Conservation (phyloP, 2,797 vertebrate genomes). For the Diceros bicornis region DNA sequence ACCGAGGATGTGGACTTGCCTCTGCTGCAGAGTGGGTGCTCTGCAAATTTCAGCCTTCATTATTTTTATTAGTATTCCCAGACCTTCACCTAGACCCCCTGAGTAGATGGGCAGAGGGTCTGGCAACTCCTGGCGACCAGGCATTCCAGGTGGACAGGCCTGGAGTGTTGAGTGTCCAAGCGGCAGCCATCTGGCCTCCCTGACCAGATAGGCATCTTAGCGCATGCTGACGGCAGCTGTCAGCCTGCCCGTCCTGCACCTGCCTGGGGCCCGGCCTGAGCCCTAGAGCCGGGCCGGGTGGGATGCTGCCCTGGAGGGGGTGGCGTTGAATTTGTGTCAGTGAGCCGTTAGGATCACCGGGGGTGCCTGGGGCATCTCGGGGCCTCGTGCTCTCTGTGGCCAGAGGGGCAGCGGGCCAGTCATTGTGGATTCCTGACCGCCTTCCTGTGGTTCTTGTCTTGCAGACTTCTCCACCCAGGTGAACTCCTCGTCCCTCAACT, state of each 20-base stretch:
- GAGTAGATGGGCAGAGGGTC: not conserved
- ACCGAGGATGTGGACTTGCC: accelerated
- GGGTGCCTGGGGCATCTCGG: not conserved
- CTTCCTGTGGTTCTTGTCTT: constrained; percentile 66
- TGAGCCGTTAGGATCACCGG: accelerated
- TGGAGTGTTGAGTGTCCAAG: not conserved
- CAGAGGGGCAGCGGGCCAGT: accelerated
- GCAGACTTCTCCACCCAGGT: constrained; percentile 96
- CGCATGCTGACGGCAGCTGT: accelerated
- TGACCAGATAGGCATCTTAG: not conserved
- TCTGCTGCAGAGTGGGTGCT: accelerated
- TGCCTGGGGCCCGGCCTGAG: not conserved
- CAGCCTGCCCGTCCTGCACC: accelerated
- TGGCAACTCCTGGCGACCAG: accelerated
- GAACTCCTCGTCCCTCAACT: constrained; percentile 94
- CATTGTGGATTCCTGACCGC: accelerated
- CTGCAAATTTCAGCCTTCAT: accelerated
- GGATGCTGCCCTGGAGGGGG: not conserved
- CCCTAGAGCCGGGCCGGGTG: accelerated
- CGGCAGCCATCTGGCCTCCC: not conserved
- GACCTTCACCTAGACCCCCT: not conserved
- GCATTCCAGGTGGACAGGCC: not conserved
- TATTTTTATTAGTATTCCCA: accelerated
- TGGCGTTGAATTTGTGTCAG: not conserved
- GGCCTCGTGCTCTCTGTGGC: accelerated